Evolutionary conservation across 2,888 invertebrate species (phyloP), one percentile per base, ranked within the genome.

Genomic region (Cistogaster globosa): DNA sequence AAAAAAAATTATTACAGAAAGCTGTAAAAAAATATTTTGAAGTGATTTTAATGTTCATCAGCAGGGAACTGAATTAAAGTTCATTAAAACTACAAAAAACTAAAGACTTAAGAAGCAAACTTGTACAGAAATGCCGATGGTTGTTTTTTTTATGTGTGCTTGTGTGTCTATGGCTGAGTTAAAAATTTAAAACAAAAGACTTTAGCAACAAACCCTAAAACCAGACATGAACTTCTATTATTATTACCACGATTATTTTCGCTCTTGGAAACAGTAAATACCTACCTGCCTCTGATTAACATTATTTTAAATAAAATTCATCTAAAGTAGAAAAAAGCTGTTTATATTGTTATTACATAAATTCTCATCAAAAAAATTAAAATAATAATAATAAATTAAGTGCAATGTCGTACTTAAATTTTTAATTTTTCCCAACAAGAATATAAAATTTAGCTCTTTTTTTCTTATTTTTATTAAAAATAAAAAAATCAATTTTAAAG

Each of bases 131-230:
- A 71, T 71, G 71, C 69, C 76, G 71, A 38, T 53, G 20, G 51
- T 53, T 20, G 58, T 58, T 65, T n/a, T 45, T 14, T 38, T 26
- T n/a, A n/a, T 22, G 26, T 36, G 76, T 32, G 55, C 65, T 38
- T 38, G 20, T 14, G 58, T 32, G 12, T 57, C 20, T 76, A 55
- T 77, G 26, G 42, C 9, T 76, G 18, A 53, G 14, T 45, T 71
- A 62, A 45, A 77, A 72, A 38, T 51, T 71, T 55, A 87, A 86
- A 88, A 90, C 88, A 87, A 89, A 91, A 91, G 91, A 90, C 89
- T 90, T 86, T 87, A 89, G 87, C 86, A 88, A 87, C 90, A 78
- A 91, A 90, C 90, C 78, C 75, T 77, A 78, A 71, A 53, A 57
- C 65, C 22, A 85, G 58, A 78, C 63, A 77, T 74, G 63, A 65